Conservation (phyloP, 2,113 vertebrate genomes). For the Atherinomorus stipes region DNA sequence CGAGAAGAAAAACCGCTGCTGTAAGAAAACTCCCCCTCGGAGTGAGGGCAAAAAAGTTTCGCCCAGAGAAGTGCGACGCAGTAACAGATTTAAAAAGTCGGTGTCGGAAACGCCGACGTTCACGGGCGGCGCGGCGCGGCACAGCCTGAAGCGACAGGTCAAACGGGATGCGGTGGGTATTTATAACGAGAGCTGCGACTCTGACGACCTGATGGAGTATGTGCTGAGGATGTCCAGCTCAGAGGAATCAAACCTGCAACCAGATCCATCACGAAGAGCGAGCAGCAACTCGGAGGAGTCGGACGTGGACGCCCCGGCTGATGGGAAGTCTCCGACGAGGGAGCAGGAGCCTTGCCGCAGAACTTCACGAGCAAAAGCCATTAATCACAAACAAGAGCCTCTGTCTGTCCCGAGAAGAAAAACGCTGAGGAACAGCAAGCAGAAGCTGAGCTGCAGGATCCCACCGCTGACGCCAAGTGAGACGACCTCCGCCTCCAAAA, state of each 20-base stretch:
- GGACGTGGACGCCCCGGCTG: not conserved
- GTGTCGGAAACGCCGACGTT: not conserved
- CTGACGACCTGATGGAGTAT: conserved; percentile 53
- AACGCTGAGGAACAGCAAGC: conserved; percentile 3
- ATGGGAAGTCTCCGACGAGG: conserved; percentile 24
- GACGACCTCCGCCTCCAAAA: not conserved
- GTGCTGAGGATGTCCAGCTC: conserved; percentile 48
- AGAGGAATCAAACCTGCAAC: conserved; percentile 11
- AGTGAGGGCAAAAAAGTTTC: not conserved
- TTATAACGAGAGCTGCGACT: conserved; percentile 69
- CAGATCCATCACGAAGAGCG: accelerated
- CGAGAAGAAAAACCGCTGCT: conserved; percentile 1
- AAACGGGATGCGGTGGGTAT: conserved; percentile 59
- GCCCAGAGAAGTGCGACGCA: conserved; percentile 4
- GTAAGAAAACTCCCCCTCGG: not conserved
- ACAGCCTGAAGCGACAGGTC: conserved; percentile 53
- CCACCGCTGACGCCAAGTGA: not conserved
- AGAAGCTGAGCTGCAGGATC: conserved; percentile 4
- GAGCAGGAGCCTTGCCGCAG: not conserved
- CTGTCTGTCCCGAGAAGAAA: not conserved
- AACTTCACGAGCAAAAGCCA: not conserved
- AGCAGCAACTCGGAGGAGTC: conserved; percentile 44
- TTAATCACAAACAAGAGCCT: not conserved
- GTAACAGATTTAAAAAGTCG: conserved; percentile 35
- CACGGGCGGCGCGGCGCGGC: not conserved